Evolutionary conservation across 2,113 vertebrate species (phyloP).

Genomic region (Amphiprion percula): DNA sequence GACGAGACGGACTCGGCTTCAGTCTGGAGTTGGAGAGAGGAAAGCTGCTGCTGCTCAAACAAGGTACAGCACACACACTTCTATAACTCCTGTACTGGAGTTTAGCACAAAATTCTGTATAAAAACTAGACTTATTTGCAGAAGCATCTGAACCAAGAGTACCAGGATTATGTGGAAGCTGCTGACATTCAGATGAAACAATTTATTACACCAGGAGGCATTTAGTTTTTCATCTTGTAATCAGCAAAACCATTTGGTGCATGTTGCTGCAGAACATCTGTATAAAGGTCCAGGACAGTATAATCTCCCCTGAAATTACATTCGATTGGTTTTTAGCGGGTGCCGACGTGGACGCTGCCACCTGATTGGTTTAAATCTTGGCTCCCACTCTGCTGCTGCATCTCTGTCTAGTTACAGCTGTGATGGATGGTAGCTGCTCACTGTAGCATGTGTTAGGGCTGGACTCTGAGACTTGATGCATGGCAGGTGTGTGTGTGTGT

Average conservation of each 20-base stretch:
- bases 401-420: constrained; percentile 34
- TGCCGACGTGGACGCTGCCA: neutral
- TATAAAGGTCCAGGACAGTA: neutral
- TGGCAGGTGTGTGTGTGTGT: constrained; percentile 3
- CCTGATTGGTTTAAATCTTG: constrained; percentile 42
- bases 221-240: neutral
- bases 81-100: too few relatives aligned
- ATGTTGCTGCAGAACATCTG: neutral
- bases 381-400: constrained; percentile 18
- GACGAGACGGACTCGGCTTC: constrained; percentile 47
- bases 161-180: too few relatives aligned
- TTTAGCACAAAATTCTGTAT: too few relatives aligned
- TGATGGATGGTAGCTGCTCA: constrained; percentile 59
- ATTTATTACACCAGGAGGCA: neutral
- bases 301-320: constrained; percentile 3
- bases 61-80: constrained; percentile 13
- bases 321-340: neutral
- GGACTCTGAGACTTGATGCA: constrained; percentile 27
- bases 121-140: too few relatives aligned
- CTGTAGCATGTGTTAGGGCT: constrained; percentile 55
- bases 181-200: too few relatives aligned
- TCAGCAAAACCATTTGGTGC: rapidly evolving
- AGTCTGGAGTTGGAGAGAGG: constrained; percentile 72
- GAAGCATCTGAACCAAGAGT: too few relatives aligned
- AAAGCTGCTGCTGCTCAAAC: constrained; percentile 41